These are phyloP conservation scores for Oppia nitens DNA, from an alignment of 1,140 invertebrate species.

Conservation along the genomic window DNA sequence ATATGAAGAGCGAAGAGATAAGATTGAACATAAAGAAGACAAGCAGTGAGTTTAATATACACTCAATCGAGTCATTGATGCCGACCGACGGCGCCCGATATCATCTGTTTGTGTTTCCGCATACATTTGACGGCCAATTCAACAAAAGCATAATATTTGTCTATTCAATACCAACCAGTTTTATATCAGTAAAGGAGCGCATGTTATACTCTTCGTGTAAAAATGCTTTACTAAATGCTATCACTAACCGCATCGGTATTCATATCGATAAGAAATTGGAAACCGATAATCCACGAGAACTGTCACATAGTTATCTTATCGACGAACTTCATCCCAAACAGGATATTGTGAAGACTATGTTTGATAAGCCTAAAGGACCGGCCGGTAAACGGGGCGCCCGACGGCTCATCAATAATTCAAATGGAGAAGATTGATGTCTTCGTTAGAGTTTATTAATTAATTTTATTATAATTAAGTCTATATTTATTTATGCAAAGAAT, in stretches of 20 bases:
- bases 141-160: slow-evolving; percentile 77
- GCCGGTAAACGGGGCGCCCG: neutral
- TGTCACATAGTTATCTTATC: slow-evolving; percentile 71
- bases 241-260: slow-evolving; percentile 38
- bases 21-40: slow-evolving; percentile 46
- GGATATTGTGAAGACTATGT: slow-evolving; percentile 29
- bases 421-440: neutral
- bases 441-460: too few species aligned
- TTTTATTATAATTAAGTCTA: too few species aligned
- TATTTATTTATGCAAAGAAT: neutral
- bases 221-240: slow-evolving; percentile 58
- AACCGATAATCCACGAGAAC: slow-evolving; percentile 68
- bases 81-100: slow-evolving; percentile 71
- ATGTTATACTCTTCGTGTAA: slow-evolving; percentile 98
- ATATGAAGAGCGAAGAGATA: slow-evolving; percentile 56
- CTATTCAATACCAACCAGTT: slow-evolving; percentile 92
- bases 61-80: slow-evolving; percentile 50
- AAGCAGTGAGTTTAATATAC: slow-evolving; percentile 33
- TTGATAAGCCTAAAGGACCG: neutral
- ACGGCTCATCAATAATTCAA: neutral
- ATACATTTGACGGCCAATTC: slow-evolving; percentile 78
- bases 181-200: slow-evolving; percentile 79
- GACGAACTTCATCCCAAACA: slow-evolving; percentile 89
- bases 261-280: slow-evolving; percentile 77
- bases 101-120: slow-evolving; percentile 76